Conservation (phyloP, 2,113 vertebrate genomes). For the Cyphomyrus plagiostoma region DNA sequence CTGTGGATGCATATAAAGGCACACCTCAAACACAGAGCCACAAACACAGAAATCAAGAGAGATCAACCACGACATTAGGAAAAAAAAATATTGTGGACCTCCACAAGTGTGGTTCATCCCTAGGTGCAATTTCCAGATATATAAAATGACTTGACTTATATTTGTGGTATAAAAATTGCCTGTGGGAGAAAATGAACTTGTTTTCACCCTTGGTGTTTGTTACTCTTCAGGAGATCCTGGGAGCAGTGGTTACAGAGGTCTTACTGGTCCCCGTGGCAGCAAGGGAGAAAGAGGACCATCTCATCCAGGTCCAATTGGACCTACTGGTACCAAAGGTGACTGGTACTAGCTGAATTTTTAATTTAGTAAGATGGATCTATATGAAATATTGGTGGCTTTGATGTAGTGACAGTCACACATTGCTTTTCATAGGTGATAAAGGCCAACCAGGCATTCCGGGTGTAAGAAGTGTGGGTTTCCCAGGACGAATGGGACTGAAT, state of each 20-base stretch:
- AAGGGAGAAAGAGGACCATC: conserved; percentile 48
- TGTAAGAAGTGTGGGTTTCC: conserved; percentile 40
- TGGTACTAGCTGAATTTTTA: not conserved
- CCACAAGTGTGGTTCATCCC: too few species aligned
- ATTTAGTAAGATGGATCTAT: not conserved
- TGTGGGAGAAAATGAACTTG: not conserved
- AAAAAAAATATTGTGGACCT: too few species aligned
- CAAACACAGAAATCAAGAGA: too few species aligned
- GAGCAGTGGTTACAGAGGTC: conserved; percentile 39
- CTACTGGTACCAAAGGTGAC: conserved; percentile 56
- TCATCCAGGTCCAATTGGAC: conserved; percentile 45
- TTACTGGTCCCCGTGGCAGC: conserved; percentile 42
- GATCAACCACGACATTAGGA: too few species aligned
- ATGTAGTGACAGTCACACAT: not conserved
- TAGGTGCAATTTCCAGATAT: too few species aligned
- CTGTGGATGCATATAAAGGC: too few species aligned
- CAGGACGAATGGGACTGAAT: conserved; percentile 50
- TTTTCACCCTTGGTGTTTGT: not conserved
- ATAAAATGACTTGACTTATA: not conserved
- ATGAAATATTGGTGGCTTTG: not conserved
- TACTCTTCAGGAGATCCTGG: conserved; percentile 44
- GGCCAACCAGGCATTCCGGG: conserved; percentile 49
- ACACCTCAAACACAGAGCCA: too few species aligned
- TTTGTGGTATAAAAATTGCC: not conserved
- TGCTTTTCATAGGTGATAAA: conserved; percentile 45